Percentiles rank a stretch among this genome's conserved stretches.
Conservation (phyloP, 2,113 vertebrate genomes). For the Erpornis zantholeuca region DNA sequence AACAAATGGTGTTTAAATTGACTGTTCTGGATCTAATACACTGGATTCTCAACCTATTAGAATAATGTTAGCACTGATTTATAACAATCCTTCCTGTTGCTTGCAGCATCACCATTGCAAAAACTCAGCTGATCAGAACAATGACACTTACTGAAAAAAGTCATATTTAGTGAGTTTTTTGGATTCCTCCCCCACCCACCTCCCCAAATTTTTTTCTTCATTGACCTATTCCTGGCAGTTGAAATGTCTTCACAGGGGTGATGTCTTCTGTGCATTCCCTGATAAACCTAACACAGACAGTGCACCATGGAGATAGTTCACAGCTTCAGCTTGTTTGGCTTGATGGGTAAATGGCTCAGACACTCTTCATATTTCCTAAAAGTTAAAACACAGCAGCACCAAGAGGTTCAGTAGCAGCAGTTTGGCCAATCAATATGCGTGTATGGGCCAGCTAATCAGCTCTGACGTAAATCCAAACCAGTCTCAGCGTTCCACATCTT, state of each 20-base stretch:
- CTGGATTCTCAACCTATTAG: background rate
- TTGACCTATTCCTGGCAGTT: background rate
- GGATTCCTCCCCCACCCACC: fast-evolving
- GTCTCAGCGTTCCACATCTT: background rate
- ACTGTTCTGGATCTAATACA: background rate
- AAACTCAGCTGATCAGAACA: background rate
- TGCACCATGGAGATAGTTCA: background rate
- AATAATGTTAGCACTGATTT: background rate
- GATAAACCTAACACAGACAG: background rate
- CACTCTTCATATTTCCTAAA: background rate
- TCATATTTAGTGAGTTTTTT: background rate
- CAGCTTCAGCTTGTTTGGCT: background rate
- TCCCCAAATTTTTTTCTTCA: background rate
- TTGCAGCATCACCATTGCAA: background rate
- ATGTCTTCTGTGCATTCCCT: background rate
- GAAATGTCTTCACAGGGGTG: background rate
- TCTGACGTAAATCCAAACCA: background rate
- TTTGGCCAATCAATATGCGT: background rate
- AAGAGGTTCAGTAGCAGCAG: background rate
- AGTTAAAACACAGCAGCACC: background rate
- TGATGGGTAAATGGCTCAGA: background rate
- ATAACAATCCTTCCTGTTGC: background rate
- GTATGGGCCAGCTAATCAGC: background rate
- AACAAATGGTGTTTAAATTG: background rate
- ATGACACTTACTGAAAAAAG: background rate